Conservation (phyloP, 2,113 vertebrate genomes). For the Bos javanicus region DNA sequence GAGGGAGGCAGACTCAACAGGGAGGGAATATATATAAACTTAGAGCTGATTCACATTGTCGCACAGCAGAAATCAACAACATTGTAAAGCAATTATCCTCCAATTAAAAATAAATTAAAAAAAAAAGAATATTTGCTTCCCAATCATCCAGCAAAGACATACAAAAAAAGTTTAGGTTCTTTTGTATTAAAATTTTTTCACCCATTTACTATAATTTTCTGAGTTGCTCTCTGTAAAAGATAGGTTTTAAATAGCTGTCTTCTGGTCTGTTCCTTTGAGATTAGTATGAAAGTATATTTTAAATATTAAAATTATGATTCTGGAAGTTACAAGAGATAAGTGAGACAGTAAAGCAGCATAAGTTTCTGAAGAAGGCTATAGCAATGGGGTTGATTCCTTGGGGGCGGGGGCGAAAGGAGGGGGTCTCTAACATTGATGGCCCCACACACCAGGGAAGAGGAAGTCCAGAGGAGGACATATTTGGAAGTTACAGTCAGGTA, state of each 20-base stretch:
- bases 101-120: background rate
- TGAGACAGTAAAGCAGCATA: background rate
- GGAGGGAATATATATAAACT: background rate
- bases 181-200: background rate
- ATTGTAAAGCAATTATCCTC: background rate
- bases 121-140: background rate
- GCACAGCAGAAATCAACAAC: background rate
- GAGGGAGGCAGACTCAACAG: background rate
- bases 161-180: background rate
- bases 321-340: background rate
- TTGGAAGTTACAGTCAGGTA: background rate
- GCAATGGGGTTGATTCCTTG: background rate
- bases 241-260: background rate
- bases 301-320: background rate
- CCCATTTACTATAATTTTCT: background rate
- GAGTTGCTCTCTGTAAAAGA: background rate
- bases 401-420: rapidly evolving
- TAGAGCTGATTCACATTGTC: background rate
- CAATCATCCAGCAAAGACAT: background rate
- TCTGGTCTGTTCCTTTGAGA: background rate
- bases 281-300: background rate
- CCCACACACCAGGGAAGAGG: background rate
- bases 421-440: background rate
- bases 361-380: background rate
- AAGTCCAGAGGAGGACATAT: background rate